Evolutionary conservation across 2,113 vertebrate species (phyloP).

Genomic region (Caretta caretta): DNA sequence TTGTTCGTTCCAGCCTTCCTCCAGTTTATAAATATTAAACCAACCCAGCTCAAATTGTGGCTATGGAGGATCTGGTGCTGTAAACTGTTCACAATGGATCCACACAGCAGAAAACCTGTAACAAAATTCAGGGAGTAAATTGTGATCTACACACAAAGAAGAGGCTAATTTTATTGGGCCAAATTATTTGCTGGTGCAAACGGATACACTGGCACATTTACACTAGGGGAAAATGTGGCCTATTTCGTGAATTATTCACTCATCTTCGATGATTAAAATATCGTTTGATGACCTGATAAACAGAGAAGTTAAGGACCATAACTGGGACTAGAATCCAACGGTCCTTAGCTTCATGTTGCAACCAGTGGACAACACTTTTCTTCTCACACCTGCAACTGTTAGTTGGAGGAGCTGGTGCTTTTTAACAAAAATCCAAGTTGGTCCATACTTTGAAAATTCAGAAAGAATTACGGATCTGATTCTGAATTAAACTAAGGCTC

Average conservation of each 20-base stretch:
- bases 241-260: not conserved
- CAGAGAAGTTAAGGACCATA: not conserved
- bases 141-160: not conserved
- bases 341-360: not conserved
- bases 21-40: not conserved
- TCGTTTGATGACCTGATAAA: not conserved
- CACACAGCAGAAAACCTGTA: not conserved
- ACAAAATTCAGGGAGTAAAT: not conserved
- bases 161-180: not conserved
- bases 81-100: not conserved
- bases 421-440: not conserved
- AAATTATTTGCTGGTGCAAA: not conserved
- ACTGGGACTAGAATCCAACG: not conserved
- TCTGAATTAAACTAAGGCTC: slow-evolving; percentile 38
- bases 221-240: not conserved
- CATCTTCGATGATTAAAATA: slow-evolving; percentile 6
- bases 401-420: not conserved
- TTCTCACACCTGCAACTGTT: slow-evolving; percentile 7
- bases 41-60: not conserved
- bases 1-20: not conserved
- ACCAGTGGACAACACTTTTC: not conserved
- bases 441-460: slow-evolving; percentile 31
- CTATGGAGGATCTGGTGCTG: not conserved
- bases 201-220: not conserved
- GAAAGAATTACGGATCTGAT: slow-evolving; percentile 17